Conservation (phyloP, 1,140 invertebrate species). For the Drosophila equinoxialis region DNA sequence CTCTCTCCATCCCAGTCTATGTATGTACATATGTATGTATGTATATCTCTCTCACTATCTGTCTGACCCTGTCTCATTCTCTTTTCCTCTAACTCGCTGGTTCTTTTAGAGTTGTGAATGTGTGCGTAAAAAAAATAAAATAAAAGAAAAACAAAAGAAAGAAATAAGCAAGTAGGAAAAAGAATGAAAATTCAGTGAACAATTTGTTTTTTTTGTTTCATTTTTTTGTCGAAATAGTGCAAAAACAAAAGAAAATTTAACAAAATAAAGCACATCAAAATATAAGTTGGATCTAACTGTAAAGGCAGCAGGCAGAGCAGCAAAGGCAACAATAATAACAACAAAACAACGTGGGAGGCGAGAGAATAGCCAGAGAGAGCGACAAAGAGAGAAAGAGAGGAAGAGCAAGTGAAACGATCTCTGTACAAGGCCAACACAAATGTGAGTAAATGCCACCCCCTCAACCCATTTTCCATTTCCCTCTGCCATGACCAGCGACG, state of each 20-base stretch:
- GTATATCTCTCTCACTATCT: slow-evolving; percentile 33
- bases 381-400: slow-evolving; percentile 10
- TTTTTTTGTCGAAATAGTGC: slow-evolving; percentile 37
- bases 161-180: slow-evolving; percentile 7
- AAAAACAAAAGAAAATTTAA: slow-evolving; percentile 35
- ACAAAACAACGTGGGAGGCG: slow-evolving; percentile 60
- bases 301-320: slow-evolving; percentile 34
- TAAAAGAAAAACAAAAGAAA: slow-evolving; percentile 28
- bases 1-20: slow-evolving; percentile 14
- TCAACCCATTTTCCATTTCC: slow-evolving; percentile 1
- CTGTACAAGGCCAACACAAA: slow-evolving; percentile 21
- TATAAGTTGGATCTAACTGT: slow-evolving; percentile 48
- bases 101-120: slow-evolving; percentile 15
- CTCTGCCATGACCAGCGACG: background rate
- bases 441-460: slow-evolving; percentile 17
- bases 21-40: too few relatives aligned
- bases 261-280: slow-evolving; percentile 31
- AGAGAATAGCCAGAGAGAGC: slow-evolving; percentile 41
- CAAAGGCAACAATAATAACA: slow-evolving; percentile 26
- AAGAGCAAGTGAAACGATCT: slow-evolving; percentile 17
- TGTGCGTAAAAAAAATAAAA: slow-evolving; percentile 32
- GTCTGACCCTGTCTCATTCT: slow-evolving; percentile 2
- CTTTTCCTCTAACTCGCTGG: background rate
- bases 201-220: slow-evolving; percentile 9
- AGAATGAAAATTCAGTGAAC: slow-evolving; percentile 25